Percentiles rank a stretch among this genome's conserved stretches.
These are phyloP conservation scores for Melospiza melodia DNA, from an alignment of 2,113 vertebrate species.

Conservation along the genomic window DNA sequence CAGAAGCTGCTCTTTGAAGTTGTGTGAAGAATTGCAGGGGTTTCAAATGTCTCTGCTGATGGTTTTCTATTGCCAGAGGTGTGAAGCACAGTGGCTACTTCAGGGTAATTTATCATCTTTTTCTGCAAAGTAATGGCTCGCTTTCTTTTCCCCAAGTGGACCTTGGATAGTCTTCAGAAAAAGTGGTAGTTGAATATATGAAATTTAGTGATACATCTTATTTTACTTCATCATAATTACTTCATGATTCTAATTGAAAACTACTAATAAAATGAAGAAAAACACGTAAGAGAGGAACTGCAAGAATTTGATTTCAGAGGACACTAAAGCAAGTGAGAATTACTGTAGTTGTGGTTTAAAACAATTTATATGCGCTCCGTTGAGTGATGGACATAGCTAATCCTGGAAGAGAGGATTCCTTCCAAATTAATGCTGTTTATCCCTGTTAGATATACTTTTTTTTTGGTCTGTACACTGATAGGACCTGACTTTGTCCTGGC, in stretches of 20 bases:
- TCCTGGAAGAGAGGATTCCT: neutral
- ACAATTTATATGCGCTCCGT: neutral
- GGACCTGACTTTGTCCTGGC: neutral
- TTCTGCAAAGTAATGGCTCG: neutral
- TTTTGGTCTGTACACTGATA: neutral
- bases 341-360: neutral
- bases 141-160: neutral
- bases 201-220: neutral
- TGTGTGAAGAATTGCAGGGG: neutral
- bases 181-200: neutral
- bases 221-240: neutral
- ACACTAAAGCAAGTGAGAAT: neutral
- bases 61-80: neutral
- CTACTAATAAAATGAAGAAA: neutral
- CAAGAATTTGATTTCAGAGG: neutral
- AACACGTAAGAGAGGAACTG: neutral
- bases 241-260: neutral
- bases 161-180: neutral
- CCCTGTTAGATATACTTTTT: neutral
- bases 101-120: constrained; percentile 23
- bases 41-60: neutral
- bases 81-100: neutral
- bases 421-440: neutral
- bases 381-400: neutral
- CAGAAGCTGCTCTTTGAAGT: neutral